phyloP scores from a whole-genome alignment of 2,888 invertebrate genomes.

The Calameuta idolon region DNA sequence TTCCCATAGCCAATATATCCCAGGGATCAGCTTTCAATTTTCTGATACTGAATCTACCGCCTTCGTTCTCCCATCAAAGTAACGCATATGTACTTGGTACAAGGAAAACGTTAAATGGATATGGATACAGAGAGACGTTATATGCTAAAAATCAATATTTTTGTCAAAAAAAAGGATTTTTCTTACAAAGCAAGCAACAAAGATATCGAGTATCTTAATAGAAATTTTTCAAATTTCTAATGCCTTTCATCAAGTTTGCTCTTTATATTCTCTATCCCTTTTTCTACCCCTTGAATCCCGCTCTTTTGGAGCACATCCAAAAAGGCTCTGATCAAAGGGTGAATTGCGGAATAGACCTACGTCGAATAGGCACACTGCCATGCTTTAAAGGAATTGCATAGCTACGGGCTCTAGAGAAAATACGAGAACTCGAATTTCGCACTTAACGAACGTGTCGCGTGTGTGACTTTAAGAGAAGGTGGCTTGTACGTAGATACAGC shows the following conservation, averaged over 20 bases:
- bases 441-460: not conserved
- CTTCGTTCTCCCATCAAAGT: not conserved
- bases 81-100: conserved; percentile 2
- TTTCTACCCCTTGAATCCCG: not conserved
- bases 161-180: not conserved
- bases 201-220: not conserved
- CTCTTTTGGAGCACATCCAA: not conserved
- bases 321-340: not conserved
- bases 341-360: not conserved
- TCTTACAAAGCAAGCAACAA: not conserved
- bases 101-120: not conserved
- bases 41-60: conserved; percentile 10
- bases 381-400: not conserved
- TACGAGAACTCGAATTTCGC: not conserved
- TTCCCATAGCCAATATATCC: conserved; percentile 12
- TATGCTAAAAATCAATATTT: not conserved
- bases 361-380: not conserved
- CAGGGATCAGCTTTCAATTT: conserved; percentile 22
- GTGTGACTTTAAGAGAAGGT: not conserved
- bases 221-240: not conserved
- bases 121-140: not conserved
- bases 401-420: not conserved
- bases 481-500: not conserved
- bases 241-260: not conserved
- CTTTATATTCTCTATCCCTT: not conserved